These are phyloP conservation scores for Neodiprion virginianus DNA, from an alignment of 1,140 invertebrate species.

Conservation along the genomic window DNA sequence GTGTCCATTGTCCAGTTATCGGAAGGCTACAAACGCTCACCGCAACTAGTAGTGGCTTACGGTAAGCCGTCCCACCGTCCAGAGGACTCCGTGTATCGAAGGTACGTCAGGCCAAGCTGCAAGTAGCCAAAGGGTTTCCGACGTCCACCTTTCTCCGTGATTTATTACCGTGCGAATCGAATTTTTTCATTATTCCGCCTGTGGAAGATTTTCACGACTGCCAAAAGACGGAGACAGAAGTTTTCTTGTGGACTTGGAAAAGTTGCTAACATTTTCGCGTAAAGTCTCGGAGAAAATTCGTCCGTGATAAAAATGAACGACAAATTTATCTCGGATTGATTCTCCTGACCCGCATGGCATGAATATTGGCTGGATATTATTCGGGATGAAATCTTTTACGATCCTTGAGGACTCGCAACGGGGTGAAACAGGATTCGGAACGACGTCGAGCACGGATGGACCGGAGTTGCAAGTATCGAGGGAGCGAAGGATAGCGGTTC, in stretches of 20 bases:
- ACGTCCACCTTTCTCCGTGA: slow-evolving; percentile 32
- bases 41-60: slow-evolving; percentile 29
- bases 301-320: no score
- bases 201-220: background rate
- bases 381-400: no score
- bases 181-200: slow-evolving; percentile 39
- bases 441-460: no score
- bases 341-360: no score
- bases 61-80: background rate
- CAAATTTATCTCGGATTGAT: no score
- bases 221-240: slow-evolving; percentile 8
- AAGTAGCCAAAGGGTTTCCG: slow-evolving; percentile 35
- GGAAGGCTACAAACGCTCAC: slow-evolving; percentile 32
- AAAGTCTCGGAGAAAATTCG: no score
- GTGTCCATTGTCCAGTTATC: slow-evolving; percentile 38
- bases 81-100: background rate
- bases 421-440: no score
- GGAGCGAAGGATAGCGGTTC: slow-evolving; percentile 55
- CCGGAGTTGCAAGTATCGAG: slow-evolving; percentile 11
- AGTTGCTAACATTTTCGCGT: no score
- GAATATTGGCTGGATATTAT: no score
- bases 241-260: background rate
- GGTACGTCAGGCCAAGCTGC: background rate
- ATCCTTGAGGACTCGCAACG: no score
- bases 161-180: slow-evolving; percentile 53